Percentiles rank a stretch among this genome's conserved stretches.
These are phyloP conservation scores for Spilarctia lutea DNA, from an alignment of 2,888 invertebrate species.

Conservation along the genomic window DNA sequence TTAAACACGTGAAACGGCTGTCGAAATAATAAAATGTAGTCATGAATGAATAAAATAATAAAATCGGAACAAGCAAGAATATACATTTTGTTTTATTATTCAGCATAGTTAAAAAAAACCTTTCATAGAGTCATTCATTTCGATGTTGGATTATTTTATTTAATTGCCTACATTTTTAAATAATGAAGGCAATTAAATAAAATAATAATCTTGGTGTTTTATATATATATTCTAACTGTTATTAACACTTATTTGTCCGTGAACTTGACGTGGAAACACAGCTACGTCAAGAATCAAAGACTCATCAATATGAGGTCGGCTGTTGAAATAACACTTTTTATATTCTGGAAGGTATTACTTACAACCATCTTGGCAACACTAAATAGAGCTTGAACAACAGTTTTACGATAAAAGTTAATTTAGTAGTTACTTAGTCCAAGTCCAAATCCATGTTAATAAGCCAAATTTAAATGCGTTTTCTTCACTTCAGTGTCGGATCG, in stretches of 20 bases:
- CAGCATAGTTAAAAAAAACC: background rate
- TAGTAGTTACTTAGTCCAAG: background rate
- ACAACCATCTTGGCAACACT: background rate
- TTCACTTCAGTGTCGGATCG: too few relatives aligned
- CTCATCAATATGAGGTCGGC: background rate
- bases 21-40: background rate
- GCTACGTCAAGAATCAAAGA: background rate
- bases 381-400: background rate
- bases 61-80: background rate
- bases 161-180: conserved; percentile 4
- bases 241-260: background rate
- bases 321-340: background rate
- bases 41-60: conserved; percentile 1
- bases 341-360: too few relatives aligned
- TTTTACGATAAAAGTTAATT: too few relatives aligned
- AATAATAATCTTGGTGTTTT: conserved; percentile 3
- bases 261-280: background rate
- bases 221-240: background rate
- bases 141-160: background rate
- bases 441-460: too few relatives aligned
- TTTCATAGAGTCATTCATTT: background rate
- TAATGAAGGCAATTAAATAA: background rate
- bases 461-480: too few relatives aligned
- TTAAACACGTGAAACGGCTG: background rate
- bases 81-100: background rate